A percentile compares a stretch with the other conserved stretches of the same genome.
These are phyloP conservation scores for Procavia capensis DNA, from an alignment of 2,113 vertebrate genomes.

Conservation along the genomic window DNA sequence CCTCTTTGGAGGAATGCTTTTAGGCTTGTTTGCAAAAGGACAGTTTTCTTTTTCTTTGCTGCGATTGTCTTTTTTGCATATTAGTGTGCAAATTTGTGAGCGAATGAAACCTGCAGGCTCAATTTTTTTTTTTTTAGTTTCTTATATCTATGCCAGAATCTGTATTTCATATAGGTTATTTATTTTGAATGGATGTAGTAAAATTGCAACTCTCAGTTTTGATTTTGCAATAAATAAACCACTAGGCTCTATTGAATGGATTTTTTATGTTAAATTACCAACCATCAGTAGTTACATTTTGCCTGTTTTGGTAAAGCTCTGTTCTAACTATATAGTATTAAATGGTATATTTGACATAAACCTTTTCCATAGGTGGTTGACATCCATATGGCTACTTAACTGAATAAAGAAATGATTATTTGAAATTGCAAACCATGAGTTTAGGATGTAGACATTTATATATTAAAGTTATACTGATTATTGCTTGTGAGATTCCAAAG, in stretches of 20 bases:
- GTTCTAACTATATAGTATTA: conserved; percentile 39
- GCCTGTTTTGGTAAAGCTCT: conserved; percentile 39
- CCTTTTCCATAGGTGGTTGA: conserved; percentile 46
- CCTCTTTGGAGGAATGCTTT: conserved; percentile 73
- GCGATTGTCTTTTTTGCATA: conserved; percentile 76
- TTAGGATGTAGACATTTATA: conserved; percentile 69
- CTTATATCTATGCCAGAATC: conserved; percentile 66
- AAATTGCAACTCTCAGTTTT: conserved; percentile 56
- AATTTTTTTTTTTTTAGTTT: conserved; percentile 69
- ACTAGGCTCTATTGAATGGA: conserved; percentile 37
- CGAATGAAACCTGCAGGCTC: conserved; percentile 80
- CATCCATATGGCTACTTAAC: conserved; percentile 29
- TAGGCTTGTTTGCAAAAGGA: conserved; percentile 81
- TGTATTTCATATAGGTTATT: conserved; percentile 74
- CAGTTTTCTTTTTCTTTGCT: conserved; percentile 76
- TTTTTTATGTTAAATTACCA: conserved; percentile 64
- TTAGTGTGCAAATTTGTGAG: conserved; percentile 70
- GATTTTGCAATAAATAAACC: conserved; percentile 62
- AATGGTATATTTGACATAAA: conserved; percentile 38
- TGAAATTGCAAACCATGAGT: conserved; percentile 81
- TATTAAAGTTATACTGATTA: conserved; percentile 68
- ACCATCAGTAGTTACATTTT: neutral
- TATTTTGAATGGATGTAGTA: conserved; percentile 72
- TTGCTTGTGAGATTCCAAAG: conserved; percentile 64
- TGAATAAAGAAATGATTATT: conserved; percentile 58